phyloP scores from a whole-genome alignment of 2,888 invertebrate genomes.

The Drosophila affinis region DNA sequence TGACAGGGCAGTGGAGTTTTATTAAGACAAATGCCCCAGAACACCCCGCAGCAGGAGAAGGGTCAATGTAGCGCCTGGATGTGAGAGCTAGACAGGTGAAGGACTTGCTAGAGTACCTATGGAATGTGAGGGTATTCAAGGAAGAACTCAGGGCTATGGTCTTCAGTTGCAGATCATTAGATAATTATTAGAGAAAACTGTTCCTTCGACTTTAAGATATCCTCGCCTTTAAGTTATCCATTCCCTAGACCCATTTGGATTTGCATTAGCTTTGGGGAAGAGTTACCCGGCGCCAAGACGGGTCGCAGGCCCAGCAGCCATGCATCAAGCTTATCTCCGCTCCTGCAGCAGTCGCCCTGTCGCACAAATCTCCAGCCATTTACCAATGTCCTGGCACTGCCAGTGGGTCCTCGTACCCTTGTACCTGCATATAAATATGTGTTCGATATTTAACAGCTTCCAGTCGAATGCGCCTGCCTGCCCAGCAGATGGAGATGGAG shows the following conservation, averaged over 20 bases:
- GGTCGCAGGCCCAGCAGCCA: constrained; percentile 34
- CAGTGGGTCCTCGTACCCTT: constrained; percentile 22
- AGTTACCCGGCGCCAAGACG: neutral
- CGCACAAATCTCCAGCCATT: constrained; percentile 70
- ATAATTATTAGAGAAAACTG: neutral
- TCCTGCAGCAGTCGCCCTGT: constrained; percentile 51
- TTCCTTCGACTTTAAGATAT: neutral
- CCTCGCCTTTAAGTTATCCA: neutral
- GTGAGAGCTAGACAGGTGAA: no score
- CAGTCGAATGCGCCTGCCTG: constrained; percentile 53
- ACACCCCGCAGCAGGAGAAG: neutral
- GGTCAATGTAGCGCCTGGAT: neutral
- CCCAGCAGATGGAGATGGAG: neutral
- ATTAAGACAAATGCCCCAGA: constrained; percentile 63
- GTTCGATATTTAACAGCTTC: constrained; percentile 76
- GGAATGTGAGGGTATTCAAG: no score
- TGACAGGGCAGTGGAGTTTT: constrained; percentile 44
- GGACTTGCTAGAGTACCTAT: no score
- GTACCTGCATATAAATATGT: constrained; percentile 45
- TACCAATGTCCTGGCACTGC: constrained; percentile 49
- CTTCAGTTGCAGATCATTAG: no score
- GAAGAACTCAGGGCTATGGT: no score
- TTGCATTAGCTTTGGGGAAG: constrained; percentile 7
- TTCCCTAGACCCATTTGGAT: neutral
- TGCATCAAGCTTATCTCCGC: constrained; percentile 70